Evolutionary conservation across 2,797 vertebrate genomes (phyloP).

Genomic region (Triplophysa yarkandensis): DNA sequence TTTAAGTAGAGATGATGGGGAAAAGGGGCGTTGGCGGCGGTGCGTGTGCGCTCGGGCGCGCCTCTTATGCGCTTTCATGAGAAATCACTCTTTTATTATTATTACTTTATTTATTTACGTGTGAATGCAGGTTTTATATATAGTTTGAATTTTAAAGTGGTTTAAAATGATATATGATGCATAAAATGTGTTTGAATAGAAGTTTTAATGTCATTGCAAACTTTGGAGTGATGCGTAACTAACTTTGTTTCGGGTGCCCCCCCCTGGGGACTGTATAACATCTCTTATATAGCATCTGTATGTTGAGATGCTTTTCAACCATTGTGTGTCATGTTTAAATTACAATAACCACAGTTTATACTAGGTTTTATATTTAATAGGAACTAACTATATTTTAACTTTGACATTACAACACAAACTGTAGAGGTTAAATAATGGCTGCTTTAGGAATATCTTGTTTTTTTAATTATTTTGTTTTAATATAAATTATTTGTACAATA

Average conservation of each 20-base stretch:
- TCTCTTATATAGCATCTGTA: background rate
- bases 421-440: no score
- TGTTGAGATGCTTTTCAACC: background rate
- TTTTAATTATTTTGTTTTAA: no score
- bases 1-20: background rate
- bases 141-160: background rate
- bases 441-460: no score
- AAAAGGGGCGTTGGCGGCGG: conserved; percentile 33
- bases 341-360: no score
- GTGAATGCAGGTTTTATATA: background rate
- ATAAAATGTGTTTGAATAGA: conserved; percentile 12
- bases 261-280: conserved; percentile 49
- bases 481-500: no score
- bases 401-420: no score
- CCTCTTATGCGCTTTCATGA: background rate
- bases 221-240: background rate
- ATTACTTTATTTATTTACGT: conserved; percentile 11
- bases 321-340: background rate
- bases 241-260: conserved; percentile 45
- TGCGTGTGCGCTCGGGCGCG: background rate
- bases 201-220: conserved; percentile 36
- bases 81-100: conserved; percentile 11
- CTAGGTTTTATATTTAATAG: no score
- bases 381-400: no score
- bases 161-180: background rate